Percentiles rank a stretch among this genome's conserved stretches.
These are phyloP conservation scores for Chiroxiphia lanceolata DNA, from an alignment of 2,797 vertebrate species.

Conservation along the genomic window DNA sequence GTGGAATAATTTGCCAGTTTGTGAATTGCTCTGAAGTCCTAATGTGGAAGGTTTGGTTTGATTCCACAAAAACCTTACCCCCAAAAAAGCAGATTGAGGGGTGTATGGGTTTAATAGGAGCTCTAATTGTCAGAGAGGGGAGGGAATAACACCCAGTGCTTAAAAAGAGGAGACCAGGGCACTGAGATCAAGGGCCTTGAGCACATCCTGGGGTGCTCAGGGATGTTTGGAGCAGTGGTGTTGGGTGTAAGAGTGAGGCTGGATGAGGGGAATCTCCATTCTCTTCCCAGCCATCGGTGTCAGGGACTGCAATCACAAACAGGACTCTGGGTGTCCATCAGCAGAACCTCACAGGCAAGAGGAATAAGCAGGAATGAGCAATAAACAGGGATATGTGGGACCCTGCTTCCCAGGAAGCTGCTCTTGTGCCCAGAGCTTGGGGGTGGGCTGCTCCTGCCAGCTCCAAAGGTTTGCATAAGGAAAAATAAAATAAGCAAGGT, in stretches of 20 bases:
- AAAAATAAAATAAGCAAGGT: not conserved
- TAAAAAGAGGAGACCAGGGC: not conserved
- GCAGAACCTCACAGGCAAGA: not conserved
- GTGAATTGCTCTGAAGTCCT: not conserved
- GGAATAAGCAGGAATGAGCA: not conserved
- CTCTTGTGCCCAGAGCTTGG: not conserved
- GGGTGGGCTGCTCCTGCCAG: not conserved
- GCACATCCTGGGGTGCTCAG: not conserved
- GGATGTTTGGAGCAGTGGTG: not conserved
- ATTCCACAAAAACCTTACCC: not conserved
- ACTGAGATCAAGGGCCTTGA: not conserved
- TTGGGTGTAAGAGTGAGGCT: not conserved
- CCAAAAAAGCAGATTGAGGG: not conserved
- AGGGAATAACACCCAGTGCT: not conserved
- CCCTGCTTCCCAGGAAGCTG: not conserved
- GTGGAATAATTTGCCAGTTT: not conserved
- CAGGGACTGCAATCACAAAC: not conserved
- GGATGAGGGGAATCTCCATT: not conserved
- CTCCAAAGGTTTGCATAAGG: not conserved
- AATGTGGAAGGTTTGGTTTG: not conserved
- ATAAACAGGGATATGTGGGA: not conserved
- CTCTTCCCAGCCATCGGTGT: not conserved
- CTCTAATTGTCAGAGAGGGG: not conserved
- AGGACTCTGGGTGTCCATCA: not conserved
- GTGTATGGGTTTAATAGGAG: not conserved